Conservation (phyloP, 2,113 vertebrate species). For the Xiphophorus hellerii region DNA sequence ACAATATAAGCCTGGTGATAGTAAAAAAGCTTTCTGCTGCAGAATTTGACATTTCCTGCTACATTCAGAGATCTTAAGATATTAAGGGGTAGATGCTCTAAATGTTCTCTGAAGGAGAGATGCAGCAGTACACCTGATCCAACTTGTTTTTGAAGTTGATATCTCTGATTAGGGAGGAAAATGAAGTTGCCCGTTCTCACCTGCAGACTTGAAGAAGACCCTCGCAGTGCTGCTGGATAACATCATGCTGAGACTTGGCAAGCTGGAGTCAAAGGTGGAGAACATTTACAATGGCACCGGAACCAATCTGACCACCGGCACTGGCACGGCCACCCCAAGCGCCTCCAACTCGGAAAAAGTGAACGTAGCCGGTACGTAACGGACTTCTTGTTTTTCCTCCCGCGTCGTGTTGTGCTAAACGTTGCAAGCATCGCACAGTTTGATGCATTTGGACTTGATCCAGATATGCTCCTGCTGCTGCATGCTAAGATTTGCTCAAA, state of each 20-base stretch:
- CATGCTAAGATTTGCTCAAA: conserved; percentile 21
- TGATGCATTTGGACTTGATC: neutral
- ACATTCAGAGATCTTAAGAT: neutral
- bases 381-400: neutral
- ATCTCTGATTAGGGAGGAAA: neutral
- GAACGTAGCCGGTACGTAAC: conserved; percentile 89
- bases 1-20: neutral
- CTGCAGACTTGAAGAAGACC: conserved; percentile 96
- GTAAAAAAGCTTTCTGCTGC: neutral
- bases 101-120: neutral
- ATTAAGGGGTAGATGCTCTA: too few relatives aligned
- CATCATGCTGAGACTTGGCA: conserved; percentile 95
- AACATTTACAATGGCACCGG: conserved; percentile 93
- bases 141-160: neutral
- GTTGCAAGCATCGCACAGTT: neutral
- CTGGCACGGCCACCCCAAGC: conserved; percentile 84
- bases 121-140: neutral
- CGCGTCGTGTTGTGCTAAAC: neutral
- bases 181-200: neutral
- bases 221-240: conserved; percentile 96
- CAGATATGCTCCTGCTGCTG: neutral
- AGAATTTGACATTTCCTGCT: neutral
- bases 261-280: conserved; percentile 95
- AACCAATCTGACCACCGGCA: conserved; percentile 87
- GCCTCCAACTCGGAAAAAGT: conserved; percentile 88